These are phyloP conservation scores for Bombus vancouverensis DNA, from an alignment of 1,140 invertebrate species.

Conservation along the genomic window DNA sequence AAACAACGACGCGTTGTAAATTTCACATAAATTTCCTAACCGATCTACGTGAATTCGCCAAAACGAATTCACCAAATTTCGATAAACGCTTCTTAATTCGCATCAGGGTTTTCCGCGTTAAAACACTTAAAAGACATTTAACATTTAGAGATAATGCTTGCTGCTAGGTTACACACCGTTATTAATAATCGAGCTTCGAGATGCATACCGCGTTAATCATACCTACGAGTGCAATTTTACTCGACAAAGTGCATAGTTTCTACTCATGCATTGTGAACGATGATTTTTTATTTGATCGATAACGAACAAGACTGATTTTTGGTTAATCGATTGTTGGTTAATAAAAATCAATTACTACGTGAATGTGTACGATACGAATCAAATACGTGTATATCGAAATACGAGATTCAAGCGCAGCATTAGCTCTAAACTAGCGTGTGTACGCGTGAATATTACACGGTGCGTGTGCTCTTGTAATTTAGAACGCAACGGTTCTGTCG, in stretches of 20 bases:
- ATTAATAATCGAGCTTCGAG: conserved; percentile 22
- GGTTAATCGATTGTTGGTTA: conserved; percentile 39
- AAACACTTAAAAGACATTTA: neutral
- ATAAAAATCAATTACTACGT: conserved; percentile 12
- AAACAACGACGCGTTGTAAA: neutral
- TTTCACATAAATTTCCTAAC: neutral
- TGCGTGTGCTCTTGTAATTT: conserved; percentile 33
- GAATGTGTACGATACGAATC: conserved; percentile 9
- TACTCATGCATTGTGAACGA: conserved; percentile 38
- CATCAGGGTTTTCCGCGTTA: conserved; percentile 19
- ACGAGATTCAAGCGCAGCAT: conserved; percentile 56
- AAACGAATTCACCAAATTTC: no score
- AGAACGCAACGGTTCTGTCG: conserved; percentile 3
- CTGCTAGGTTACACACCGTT: conserved; percentile 37
- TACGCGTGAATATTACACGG: neutral
- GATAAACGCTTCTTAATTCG: neutral
- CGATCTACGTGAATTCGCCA: neutral
- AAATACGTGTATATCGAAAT: conserved; percentile 14
- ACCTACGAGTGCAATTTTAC: neutral
- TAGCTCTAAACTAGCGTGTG: conserved; percentile 66
- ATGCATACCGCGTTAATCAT: conserved; percentile 25
- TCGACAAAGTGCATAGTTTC: neutral
- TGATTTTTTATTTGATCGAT: neutral
- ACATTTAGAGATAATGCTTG: conserved; percentile 71
- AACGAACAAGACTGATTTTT: conserved; percentile 7